A percentile compares a stretch with the other conserved stretches of the same genome.
Conservation (phyloP, 1,140 invertebrate species). For the Andrena cerasifolii region DNA sequence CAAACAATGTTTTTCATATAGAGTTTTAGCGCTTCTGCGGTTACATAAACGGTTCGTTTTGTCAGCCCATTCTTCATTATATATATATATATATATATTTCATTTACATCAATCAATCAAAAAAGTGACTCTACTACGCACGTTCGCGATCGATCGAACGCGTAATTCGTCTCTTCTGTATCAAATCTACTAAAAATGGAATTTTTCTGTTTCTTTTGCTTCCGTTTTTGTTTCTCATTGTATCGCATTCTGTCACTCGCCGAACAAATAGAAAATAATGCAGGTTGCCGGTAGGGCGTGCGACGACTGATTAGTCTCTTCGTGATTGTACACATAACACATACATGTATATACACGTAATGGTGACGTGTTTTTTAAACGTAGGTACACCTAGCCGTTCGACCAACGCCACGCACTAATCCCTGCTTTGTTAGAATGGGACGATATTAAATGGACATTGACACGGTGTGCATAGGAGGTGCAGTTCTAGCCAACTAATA, state of each 20-base stretch:
- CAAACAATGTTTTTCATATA: constrained; percentile 81
- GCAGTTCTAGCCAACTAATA: constrained; percentile 63
- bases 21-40: constrained; percentile 73
- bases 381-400: constrained; percentile 69
- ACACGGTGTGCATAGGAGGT: constrained; percentile 76
- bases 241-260: too few relatives aligned
- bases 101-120: constrained; percentile 4
- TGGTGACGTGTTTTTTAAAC: constrained; percentile 28
- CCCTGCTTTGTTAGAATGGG: constrained; percentile 77
- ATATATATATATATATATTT: constrained; percentile 9
- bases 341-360: constrained; percentile 24
- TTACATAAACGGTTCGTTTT: constrained; percentile 41
- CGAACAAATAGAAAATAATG: constrained; percentile 51
- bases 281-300: constrained; percentile 50
- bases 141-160: constrained; percentile 68
- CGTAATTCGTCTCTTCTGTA: constrained; percentile 16
- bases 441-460: constrained; percentile 81
- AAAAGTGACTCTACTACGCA: constrained; percentile 34
- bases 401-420: constrained; percentile 73
- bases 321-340: constrained; percentile 39
- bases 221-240: too few relatives aligned
- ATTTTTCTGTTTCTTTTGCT: too few relatives aligned
- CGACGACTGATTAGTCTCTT: constrained; percentile 54
- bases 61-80: constrained; percentile 61
- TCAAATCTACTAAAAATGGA: too few relatives aligned